Conservation (phyloP, 2,888 invertebrate genomes). For the Atrina japonica region DNA sequence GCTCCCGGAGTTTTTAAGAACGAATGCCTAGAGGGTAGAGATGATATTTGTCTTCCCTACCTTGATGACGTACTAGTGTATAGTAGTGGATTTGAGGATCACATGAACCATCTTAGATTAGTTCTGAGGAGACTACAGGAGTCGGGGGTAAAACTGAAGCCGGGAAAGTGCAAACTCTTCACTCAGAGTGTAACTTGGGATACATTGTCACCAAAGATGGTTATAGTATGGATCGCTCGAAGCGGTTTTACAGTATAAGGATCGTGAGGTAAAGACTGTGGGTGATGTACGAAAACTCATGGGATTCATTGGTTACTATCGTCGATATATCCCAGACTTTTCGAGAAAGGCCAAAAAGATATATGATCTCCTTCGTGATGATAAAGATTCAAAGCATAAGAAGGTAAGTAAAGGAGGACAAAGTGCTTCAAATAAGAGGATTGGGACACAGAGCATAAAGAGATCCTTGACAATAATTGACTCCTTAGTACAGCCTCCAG, state of each 20-base stretch:
- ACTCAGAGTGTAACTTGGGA: conserved; percentile 44
- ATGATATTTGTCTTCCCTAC: conserved; percentile 46
- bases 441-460: conserved; percentile 26
- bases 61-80: conserved; percentile 52
- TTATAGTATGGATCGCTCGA: conserved; percentile 42
- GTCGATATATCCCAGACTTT: conserved; percentile 47
- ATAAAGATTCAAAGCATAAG: conserved; percentile 8
- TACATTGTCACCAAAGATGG: conserved; percentile 43
- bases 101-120: conserved; percentile 40
- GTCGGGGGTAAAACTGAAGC: conserved; percentile 47
- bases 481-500: conserved; percentile 10
- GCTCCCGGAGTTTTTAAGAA: conserved; percentile 52
- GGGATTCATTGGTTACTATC: no score
- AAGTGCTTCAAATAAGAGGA: conserved; percentile 22
- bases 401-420: conserved; percentile 15
- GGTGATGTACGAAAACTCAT: conserved; percentile 44
- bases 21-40: conserved; percentile 34
- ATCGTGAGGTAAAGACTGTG: conserved; percentile 32
- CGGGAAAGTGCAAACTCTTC: conserved; percentile 51
- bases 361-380: conserved; percentile 42
- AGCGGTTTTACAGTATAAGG: conserved; percentile 37
- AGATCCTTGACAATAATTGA: conserved; percentile 26
- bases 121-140: conserved; percentile 43
- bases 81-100: conserved; percentile 47
- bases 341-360: conserved; percentile 40